Conservation (phyloP, 2,797 vertebrate species). For the Prunella strophiata region DNA sequence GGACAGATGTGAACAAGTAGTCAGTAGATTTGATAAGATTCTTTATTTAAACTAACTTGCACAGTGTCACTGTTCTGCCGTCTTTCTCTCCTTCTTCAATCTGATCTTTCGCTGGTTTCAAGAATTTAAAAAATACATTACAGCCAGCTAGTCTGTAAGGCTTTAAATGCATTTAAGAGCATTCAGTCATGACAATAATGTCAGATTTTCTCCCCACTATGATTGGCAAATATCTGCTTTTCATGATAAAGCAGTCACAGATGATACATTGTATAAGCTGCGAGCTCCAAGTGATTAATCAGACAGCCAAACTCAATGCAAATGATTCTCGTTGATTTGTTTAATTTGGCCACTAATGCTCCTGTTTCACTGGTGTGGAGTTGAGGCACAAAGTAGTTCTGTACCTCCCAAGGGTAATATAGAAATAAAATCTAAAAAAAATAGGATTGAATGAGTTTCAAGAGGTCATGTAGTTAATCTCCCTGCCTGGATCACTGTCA, state of each 20-base stretch:
- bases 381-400: neutral
- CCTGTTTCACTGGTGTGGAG: neutral
- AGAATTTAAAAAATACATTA: constrained; percentile 2
- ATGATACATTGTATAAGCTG: neutral
- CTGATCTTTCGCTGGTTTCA: constrained; percentile 56
- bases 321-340: neutral
- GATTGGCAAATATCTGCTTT: constrained; percentile 38
- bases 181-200: neutral
- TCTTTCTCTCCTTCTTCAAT: constrained; percentile 51
- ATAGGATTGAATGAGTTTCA: neutral
- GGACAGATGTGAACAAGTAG: constrained; percentile 73
- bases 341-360: neutral
- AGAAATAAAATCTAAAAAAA: neutral
- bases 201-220: neutral
- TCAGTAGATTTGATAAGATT: constrained; percentile 67
- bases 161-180: constrained; percentile 14
- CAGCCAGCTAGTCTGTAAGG: neutral
- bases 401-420: neutral
- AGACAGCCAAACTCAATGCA: neutral
- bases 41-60: constrained; percentile 70
- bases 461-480: neutral
- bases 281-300: neutral
- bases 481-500: neutral
- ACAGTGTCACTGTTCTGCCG: constrained; percentile 57
- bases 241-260: constrained; percentile 16